Evolutionary conservation across 2,888 invertebrate genomes (phyloP).

Genomic region (Acronicta psi): DNA sequence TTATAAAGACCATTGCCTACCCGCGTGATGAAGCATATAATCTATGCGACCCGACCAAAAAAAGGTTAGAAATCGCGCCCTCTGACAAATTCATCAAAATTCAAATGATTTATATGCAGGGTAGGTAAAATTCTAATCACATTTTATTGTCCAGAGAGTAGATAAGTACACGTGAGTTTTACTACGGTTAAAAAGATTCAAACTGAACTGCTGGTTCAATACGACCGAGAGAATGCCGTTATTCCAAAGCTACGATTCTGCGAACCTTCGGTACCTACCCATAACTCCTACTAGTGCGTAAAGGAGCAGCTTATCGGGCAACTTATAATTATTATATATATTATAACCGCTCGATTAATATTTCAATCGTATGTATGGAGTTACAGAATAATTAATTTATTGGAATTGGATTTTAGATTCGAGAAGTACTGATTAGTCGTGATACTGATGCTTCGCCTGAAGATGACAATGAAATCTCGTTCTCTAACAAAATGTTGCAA

Average conservation of each 20-base stretch:
- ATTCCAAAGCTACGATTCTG: not conserved
- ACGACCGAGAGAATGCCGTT: not conserved
- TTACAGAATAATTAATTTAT: too few relatives aligned
- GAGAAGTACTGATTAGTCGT: too few relatives aligned
- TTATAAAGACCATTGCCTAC: constrained; percentile 26
- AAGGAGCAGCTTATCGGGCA: too few relatives aligned
- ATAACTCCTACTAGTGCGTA: too few relatives aligned
- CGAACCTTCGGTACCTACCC: not conserved
- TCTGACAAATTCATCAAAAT: constrained; percentile 26
- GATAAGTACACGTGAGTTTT: constrained; percentile 4
- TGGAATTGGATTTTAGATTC: too few relatives aligned
- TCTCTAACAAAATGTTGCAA: too few relatives aligned
- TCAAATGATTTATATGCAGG: constrained; percentile 34
- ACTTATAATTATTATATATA: too few relatives aligned
- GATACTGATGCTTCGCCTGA: too few relatives aligned
- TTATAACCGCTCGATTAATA: too few relatives aligned
- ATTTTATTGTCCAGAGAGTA: constrained; percentile 13
- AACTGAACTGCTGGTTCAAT: not conserved
- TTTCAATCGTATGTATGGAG: too few relatives aligned
- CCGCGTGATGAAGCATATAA: constrained; percentile 24
- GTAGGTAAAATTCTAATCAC: constrained; percentile 44
- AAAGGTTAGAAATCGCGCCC: constrained; percentile 28
- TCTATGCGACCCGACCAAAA: constrained; percentile 32
- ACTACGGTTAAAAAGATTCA: constrained; percentile 11
- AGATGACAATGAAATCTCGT: too few relatives aligned